phyloP scores from a whole-genome alignment of 2,797 vertebrate species.

The Manis javanica region DNA sequence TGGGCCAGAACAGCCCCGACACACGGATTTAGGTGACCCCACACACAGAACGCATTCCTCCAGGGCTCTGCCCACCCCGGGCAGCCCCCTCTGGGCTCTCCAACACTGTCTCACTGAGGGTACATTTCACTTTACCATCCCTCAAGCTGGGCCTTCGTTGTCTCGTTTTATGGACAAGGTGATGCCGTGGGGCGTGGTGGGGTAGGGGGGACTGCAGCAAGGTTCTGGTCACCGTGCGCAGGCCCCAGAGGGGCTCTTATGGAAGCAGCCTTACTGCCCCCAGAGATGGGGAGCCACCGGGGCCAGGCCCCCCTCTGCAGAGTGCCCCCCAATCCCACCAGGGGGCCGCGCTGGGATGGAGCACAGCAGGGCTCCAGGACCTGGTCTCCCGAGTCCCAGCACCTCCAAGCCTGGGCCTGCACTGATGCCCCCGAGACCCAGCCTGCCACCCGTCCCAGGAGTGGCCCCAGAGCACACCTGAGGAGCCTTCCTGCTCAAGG shows the following conservation, averaged over 20 bases:
- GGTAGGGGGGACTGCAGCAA: too few species aligned
- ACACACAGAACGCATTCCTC: neutral
- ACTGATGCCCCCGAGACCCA: neutral
- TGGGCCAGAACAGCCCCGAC: neutral
- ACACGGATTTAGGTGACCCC: neutral
- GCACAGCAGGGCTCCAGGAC: rapidly evolving
- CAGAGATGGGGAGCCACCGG: rapidly evolving
- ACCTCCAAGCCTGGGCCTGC: too few species aligned
- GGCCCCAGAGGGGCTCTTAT: neutral
- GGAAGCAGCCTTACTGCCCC: neutral
- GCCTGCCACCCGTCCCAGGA: neutral
- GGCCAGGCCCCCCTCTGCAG: neutral
- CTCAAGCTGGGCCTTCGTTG: too few species aligned
- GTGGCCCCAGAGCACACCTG: neutral
- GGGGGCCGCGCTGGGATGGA: rapidly evolving
- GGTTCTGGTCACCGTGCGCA: too few species aligned
- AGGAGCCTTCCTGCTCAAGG: neutral
- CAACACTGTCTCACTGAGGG: neutral
- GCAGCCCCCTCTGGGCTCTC: neutral
- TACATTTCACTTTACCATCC: neutral
- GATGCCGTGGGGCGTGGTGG: rapidly evolving
- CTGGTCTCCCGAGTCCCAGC: neutral
- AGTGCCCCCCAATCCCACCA: rapidly evolving
- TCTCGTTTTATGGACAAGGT: neutral
- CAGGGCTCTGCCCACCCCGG: neutral